These are phyloP conservation scores for Myotis brandtii DNA, from an alignment of 2,113 vertebrate species.

Conservation along the genomic window DNA sequence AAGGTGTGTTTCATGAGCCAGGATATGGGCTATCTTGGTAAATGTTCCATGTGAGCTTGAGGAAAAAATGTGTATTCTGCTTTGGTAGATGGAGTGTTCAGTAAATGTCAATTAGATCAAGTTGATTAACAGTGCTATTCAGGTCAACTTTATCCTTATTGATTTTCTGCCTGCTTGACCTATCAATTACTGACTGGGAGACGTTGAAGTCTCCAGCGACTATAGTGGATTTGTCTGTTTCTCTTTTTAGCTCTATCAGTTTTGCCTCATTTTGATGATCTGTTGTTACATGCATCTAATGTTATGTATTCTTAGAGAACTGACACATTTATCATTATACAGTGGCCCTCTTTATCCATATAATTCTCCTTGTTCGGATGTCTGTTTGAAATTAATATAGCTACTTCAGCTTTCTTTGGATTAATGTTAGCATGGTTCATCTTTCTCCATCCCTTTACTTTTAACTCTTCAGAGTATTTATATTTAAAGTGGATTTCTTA, in stretches of 20 bases:
- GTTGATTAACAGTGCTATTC: not conserved
- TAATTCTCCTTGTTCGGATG: not conserved
- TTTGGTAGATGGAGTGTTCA: not conserved
- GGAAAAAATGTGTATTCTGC: not conserved
- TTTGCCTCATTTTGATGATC: not conserved
- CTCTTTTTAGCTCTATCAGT: not conserved
- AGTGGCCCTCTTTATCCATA: not conserved
- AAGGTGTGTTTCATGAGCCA: not conserved
- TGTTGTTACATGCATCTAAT: not conserved
- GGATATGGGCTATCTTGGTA: not conserved
- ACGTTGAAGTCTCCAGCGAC: not conserved
- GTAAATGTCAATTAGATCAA: not conserved
- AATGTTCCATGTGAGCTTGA: not conserved
- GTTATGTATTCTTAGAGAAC: not conserved
- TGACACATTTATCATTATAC: not conserved
- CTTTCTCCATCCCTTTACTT: not conserved
- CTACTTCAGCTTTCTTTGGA: not conserved
- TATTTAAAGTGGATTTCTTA: not conserved
- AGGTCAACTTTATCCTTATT: not conserved
- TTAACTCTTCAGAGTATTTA: not conserved
- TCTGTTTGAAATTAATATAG: not conserved
- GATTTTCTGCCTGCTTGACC: slow-evolving; percentile 43
- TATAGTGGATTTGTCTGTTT: not conserved
- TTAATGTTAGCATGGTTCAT: not conserved
- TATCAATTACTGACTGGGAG: not conserved